Percentiles rank a stretch among this genome's conserved stretches.
These are phyloP conservation scores for Eupeodes luniger DNA, from an alignment of 2,888 invertebrate species.

Conservation along the genomic window DNA sequence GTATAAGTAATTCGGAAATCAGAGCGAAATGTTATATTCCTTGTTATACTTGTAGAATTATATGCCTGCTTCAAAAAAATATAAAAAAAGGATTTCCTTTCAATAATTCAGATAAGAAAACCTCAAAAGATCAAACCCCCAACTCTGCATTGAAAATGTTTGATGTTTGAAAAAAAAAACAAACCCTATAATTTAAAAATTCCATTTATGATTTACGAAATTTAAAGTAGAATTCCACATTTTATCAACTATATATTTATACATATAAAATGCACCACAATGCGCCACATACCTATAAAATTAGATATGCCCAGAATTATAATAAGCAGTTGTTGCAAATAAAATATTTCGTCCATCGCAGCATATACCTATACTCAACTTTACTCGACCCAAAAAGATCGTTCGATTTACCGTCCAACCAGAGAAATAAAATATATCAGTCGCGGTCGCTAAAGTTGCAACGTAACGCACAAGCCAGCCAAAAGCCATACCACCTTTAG, in stretches of 20 bases:
- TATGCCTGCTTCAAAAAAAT: too few relatives aligned
- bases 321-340: slow-evolving; percentile 71
- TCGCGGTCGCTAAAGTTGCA: background rate
- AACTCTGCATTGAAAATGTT: too few relatives aligned
- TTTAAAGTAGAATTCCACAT: slow-evolving; percentile 3
- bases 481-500: slow-evolving; percentile 15
- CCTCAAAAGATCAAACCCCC: too few relatives aligned
- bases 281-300: background rate
- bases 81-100: too few relatives aligned
- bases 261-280: background rate
- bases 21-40: too few relatives aligned
- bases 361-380: background rate
- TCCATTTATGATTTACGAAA: slow-evolving; percentile 44
- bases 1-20: too few relatives aligned
- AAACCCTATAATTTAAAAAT: slow-evolving; percentile 63
- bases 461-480: background rate
- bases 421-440: slow-evolving; percentile 56
- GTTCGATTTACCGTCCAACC: slow-evolving; percentile 30
- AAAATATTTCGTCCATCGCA: slow-evolving; percentile 64
- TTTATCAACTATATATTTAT: background rate
- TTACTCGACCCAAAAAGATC: slow-evolving; percentile 19
- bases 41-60: too few relatives aligned
- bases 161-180: background rate
- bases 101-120: too few relatives aligned
- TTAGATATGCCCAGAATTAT: slow-evolving; percentile 30